Evolutionary conservation across 2,888 invertebrate species (phyloP), one percentile per base, ranked within the genome.

Genomic region (Thysanoteuthis rhombus): DNA sequence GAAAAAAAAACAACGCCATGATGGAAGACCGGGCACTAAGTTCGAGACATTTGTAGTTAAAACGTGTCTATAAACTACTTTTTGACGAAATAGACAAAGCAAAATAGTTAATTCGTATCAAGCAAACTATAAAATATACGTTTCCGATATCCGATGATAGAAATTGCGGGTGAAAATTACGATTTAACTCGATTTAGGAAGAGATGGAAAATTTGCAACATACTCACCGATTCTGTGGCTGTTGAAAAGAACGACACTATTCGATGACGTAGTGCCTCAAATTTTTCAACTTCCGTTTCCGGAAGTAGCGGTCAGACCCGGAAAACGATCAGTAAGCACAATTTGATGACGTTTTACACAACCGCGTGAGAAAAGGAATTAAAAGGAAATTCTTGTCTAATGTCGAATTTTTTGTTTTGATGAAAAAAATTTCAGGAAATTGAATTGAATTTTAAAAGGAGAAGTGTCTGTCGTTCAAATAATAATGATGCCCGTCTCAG

Each of bases 401-500:
- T 25, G 52, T 52, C 25, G 52, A 52, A 25, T 75, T n/a, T n/a
- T n/a, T 75, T 75, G 3, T 75, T 75, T 75, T 75, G 75, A 8
- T 75, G 36, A 16, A 75, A 2, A 3, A n/a, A n/a, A n/a, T n/a
- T 75, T 75, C 36, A 0, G 2, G n/a, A 75, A 75, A 75, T 36
- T n/a, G 75, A 75, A 75, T 75, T 75, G 32, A 32, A 28, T 58
- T 32, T 58, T 58, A 6, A 32, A 58, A 58, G 58, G 25, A 58
- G 58, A 92, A 92, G 25, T 45, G 32, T 92, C 4, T 28, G 25
- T 32, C 22, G 32, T 92, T 92, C 42, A 92, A 40, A 40, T 40
- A 92, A 92, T 92, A 92, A 92, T 92, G 92, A 92, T 92, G 92
- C 92, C 92, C 45, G 92, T 92, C n/a, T 92, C 92, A 32, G 92